Evolutionary conservation across 2,113 vertebrate species (phyloP), one percentile per base, ranked within the genome.

Genomic region (Galbula dea): DNA sequence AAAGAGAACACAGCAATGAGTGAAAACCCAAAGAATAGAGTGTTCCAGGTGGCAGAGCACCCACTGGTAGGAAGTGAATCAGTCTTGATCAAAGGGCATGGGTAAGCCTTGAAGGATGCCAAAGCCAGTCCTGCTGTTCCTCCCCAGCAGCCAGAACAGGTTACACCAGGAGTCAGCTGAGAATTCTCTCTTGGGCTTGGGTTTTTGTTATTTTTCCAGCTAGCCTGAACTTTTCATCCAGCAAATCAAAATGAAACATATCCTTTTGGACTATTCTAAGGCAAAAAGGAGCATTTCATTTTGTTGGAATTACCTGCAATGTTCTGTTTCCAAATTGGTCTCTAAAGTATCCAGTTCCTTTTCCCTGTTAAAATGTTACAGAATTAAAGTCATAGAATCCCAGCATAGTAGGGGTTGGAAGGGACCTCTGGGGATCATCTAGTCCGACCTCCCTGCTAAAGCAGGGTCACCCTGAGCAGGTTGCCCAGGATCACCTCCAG

Each of bases 31-130:
- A 6, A 74, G 78, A 76, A 61, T 37, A 15, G 74, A 62, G 41
- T 2, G 62, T 90, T 90, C 73, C 34, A 1, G 84, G 57, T 3
- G 18, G 78, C 9, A 1, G 68, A 93, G 89, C 84, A 82, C 55
- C 88, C 83, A 57, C 73, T 76, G 84, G 29, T 57, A 10, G 86
- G 94, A 86, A 66, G 41, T 73, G 91, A 84, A 76, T 88, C 88
- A 86, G 65, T 5, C 0, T 4, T 49, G 92, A 94, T 65, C 87
- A 93, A 92, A 94, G 77, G 54, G 41, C 88, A 65, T 36, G 76
- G 23, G 30, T 17, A 58, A 89, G 34, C 39, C 77, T 6, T 30
- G 68, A 63, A 36, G 0, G 12, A 72, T 32, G 27, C 36, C 45
- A 36, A 90, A 88, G 24, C 21, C 76, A 17, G 21, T 29, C 73